A percentile compares a stretch with the other conserved stretches of the same genome.
These are phyloP conservation scores for Paragorgia papillata DNA, from an alignment of 92 coral and sea anemone genomes.

Conservation along the genomic window DNA sequence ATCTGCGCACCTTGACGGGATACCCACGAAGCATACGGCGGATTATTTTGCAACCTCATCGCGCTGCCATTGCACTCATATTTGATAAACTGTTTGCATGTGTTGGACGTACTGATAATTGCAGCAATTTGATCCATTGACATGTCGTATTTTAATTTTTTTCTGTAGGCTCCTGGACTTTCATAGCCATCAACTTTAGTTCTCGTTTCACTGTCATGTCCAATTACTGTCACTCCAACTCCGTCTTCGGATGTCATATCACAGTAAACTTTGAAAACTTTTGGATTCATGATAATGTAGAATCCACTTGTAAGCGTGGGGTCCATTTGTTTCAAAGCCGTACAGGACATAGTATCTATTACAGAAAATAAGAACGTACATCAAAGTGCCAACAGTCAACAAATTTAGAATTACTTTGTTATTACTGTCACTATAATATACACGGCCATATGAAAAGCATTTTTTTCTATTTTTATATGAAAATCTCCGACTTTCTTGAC, in stretches of 20 bases:
- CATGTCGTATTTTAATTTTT: not conserved
- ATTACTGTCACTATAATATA: no score
- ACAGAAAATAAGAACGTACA: no score
- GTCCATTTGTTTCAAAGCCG: not conserved
- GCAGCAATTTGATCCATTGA: constrained; percentile 16
- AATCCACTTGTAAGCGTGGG: not conserved
- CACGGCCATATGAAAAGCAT: no score
- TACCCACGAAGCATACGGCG: constrained; percentile 23
- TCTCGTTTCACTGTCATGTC: constrained; percentile 26
- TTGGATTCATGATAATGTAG: not conserved
- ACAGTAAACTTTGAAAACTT: constrained; percentile 7
- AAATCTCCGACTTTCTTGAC: no score
- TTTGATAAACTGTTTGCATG: constrained; percentile 26
- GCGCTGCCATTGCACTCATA: constrained; percentile 1
- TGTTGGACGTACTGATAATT: not conserved
- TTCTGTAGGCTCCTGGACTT: not conserved
- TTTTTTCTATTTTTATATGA: no score
- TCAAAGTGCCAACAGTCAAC: no score
- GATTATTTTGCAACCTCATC: not conserved
- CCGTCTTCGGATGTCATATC: constrained; percentile 22
- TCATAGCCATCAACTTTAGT: not conserved
- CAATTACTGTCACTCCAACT: constrained; percentile 24
- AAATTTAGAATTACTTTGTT: no score
- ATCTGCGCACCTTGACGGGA: constrained; percentile 15
- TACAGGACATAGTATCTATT: no score